These are phyloP conservation scores for Diaperis boleti DNA, from an alignment of 2,888 invertebrate genomes.

Conservation along the genomic window DNA sequence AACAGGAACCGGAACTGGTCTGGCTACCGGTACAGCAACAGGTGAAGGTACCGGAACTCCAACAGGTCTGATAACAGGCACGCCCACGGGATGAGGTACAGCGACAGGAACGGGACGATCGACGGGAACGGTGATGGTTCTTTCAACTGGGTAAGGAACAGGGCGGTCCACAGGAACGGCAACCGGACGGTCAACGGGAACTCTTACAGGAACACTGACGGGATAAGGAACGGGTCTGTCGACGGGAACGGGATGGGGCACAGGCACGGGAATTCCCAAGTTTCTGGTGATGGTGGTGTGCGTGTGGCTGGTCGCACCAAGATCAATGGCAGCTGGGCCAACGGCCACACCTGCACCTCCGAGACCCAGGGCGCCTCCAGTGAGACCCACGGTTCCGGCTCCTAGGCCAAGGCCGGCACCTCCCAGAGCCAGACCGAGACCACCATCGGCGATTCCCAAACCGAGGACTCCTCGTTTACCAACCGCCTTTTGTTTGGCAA, in stretches of 20 bases:
- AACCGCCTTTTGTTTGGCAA: constrained; percentile 55
- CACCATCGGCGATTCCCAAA: constrained; percentile 53
- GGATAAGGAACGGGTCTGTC: constrained; percentile 62
- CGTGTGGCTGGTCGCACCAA: constrained; percentile 58
- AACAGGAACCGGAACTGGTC: constrained; percentile 63
- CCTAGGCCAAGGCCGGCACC: constrained; percentile 50
- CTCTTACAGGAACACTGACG: constrained; percentile 61
- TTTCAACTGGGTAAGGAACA: constrained; percentile 58
- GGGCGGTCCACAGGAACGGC: constrained; percentile 56
- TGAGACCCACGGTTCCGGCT: constrained; percentile 33
- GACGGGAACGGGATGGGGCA: constrained; percentile 66
- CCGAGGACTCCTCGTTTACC: constrained; percentile 60
- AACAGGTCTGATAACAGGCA: constrained; percentile 57
- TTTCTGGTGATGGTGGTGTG: constrained; percentile 67
- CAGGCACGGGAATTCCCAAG: constrained; percentile 67
- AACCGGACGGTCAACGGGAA: constrained; percentile 57
- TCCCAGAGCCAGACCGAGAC: constrained; percentile 50
- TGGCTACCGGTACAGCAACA: constrained; percentile 56
- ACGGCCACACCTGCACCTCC: constrained; percentile 52
- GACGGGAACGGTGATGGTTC: too few relatives aligned
- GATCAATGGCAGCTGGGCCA: constrained; percentile 48
- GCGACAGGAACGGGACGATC: constrained; percentile 65
- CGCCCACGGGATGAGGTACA: constrained; percentile 63
- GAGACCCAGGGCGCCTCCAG: constrained; percentile 44
- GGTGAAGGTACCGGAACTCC: constrained; percentile 53